Evolutionary conservation across 2,113 vertebrate species (phyloP).

Genomic region (Chaenocephalus aceratus): DNA sequence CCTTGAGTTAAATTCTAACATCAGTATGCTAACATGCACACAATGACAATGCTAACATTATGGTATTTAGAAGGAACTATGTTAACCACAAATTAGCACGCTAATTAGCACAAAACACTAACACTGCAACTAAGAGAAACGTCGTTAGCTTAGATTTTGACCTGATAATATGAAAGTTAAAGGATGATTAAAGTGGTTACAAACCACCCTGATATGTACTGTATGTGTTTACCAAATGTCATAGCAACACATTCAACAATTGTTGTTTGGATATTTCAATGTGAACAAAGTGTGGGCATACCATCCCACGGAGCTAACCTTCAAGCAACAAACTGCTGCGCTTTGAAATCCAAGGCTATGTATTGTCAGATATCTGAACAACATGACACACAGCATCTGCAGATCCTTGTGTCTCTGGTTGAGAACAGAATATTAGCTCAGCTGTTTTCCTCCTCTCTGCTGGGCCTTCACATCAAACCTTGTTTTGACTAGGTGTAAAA

Average conservation of each 20-base stretch:
- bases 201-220: not conserved
- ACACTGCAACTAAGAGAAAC: no score
- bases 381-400: not conserved
- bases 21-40: not conserved
- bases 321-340: not conserved
- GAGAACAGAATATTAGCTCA: constrained; percentile 25
- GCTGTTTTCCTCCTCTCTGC: constrained; percentile 25
- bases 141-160: not conserved
- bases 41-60: not conserved
- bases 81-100: no score
- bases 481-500: constrained; percentile 65
- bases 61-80: not conserved
- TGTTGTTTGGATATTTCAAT: not conserved
- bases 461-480: constrained; percentile 54
- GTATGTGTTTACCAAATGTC: not conserved
- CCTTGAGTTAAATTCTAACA: not conserved
- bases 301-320: no score
- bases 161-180: not conserved
- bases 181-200: not conserved
- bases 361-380: not conserved
- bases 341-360: not conserved
- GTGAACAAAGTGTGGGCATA: not conserved
- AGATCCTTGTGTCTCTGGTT: constrained; percentile 14
- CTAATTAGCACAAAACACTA: no score
- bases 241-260: no score